These are phyloP conservation scores for Sinopyrophorus schimmeli DNA, from an alignment of 2,888 invertebrate species.

Conservation along the genomic window DNA sequence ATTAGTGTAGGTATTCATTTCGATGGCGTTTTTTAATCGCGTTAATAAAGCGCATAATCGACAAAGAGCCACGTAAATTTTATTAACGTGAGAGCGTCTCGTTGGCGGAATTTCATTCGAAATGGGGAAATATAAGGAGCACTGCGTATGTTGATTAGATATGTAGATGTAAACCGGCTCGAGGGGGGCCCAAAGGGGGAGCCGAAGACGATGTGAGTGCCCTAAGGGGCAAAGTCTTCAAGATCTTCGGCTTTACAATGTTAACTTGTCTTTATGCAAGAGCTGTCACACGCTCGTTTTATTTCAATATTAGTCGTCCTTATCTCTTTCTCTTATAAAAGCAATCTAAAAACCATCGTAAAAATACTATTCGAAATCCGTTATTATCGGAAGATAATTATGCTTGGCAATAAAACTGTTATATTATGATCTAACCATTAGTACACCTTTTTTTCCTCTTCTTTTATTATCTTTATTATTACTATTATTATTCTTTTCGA, in stretches of 20 bases:
- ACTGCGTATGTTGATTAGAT: slow-evolving; percentile 36
- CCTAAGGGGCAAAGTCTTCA: slow-evolving; percentile 32
- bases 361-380: slow-evolving; percentile 21
- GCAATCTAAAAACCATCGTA: slow-evolving; percentile 15
- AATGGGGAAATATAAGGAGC: slow-evolving; percentile 36
- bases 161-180: slow-evolving; percentile 37
- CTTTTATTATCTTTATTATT: too few species aligned
- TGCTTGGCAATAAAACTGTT: slow-evolving; percentile 13
- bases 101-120: slow-evolving; percentile 39
- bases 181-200: slow-evolving; percentile 29
- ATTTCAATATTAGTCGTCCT: slow-evolving; percentile 20
- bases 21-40: slow-evolving; percentile 41
- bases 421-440: too few species aligned
- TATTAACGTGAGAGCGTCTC: slow-evolving; percentile 42
- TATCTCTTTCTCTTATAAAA: slow-evolving; percentile 7
- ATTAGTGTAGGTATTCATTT: slow-evolving; percentile 42
- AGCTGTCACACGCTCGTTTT: slow-evolving; percentile 35
- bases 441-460: too few species aligned
- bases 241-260: slow-evolving; percentile 26
- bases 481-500: too few species aligned
- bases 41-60: slow-evolving; percentile 44
- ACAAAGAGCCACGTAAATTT: slow-evolving; percentile 40
- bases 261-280: slow-evolving; percentile 30
- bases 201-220: slow-evolving; percentile 31
- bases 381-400: slow-evolving; percentile 21